Evolutionary conservation across 2,113 vertebrate species (phyloP).

Genomic region (Castor canadensis): DNA sequence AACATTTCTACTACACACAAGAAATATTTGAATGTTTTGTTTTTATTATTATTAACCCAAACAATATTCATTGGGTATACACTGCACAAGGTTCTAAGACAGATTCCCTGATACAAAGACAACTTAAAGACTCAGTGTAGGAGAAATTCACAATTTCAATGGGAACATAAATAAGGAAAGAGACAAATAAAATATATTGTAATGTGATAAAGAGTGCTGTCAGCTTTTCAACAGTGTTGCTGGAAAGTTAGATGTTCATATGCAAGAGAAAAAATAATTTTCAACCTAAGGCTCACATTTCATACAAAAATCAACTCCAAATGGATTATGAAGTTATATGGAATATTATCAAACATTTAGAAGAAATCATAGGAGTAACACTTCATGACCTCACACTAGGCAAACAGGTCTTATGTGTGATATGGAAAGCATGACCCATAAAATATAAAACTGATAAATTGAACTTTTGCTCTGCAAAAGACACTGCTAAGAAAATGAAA

Average conservation of each 20-base stretch:
- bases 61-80: neutral
- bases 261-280: neutral
- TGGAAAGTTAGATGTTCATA: neutral
- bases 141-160: neutral
- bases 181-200: neutral
- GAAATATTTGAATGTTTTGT: neutral
- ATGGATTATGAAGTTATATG: neutral
- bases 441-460: conserved; percentile 3
- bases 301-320: conserved; percentile 9
- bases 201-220: neutral
- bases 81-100: neutral
- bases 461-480: neutral
- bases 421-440: neutral
- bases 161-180: neutral
- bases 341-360: neutral
- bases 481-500: neutral
- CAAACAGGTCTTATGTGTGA: neutral
- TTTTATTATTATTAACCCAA: conserved; percentile 18
- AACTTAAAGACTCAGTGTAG: neutral
- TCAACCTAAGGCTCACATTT: neutral
- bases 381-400: neutral
- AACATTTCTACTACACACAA: neutral
- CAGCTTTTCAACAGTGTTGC: neutral
- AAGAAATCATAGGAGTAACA: neutral
- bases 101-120: neutral